These are phyloP conservation scores for Caenorhabditis doughertyi DNA, from an alignment of 2,888 invertebrate genomes.

Conservation along the genomic window DNA sequence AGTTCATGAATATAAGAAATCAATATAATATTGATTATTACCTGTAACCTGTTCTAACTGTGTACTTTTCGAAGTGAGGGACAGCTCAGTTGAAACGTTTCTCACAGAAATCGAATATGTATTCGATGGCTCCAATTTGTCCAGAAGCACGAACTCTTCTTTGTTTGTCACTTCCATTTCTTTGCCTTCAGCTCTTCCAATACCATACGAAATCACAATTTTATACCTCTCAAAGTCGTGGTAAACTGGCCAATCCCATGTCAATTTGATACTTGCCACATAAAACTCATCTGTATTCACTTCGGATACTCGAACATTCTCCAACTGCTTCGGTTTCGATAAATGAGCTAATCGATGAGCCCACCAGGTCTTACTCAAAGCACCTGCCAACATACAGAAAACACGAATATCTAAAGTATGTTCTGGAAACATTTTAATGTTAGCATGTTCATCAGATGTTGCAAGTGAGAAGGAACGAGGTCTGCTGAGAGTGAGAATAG, in stretches of 20 bases:
- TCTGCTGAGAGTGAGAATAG: constrained; percentile 71
- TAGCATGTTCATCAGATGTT: constrained; percentile 66
- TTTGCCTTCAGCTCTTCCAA: constrained; percentile 70
- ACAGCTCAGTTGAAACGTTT: constrained; percentile 78
- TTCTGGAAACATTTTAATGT: constrained; percentile 76
- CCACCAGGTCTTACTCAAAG: constrained; percentile 79
- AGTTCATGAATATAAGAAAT: background rate
- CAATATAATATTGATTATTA: background rate
- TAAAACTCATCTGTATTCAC: constrained; percentile 80
- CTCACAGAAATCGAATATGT: constrained; percentile 75
- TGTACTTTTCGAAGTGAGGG: constrained; percentile 69
- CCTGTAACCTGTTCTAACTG: constrained; percentile 79
- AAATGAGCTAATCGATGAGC: constrained; percentile 78
- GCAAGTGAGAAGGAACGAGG: constrained; percentile 73
- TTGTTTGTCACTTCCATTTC: constrained; percentile 63
- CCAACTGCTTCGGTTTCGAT: constrained; percentile 74
- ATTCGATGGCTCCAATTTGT: constrained; percentile 77
- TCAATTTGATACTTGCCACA: constrained; percentile 74
- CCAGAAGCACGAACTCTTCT: constrained; percentile 70
- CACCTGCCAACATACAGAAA: constrained; percentile 79
- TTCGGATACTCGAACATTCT: constrained; percentile 69
- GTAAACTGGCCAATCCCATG: constrained; percentile 74
- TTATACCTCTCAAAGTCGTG: constrained; percentile 76
- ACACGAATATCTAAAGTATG: constrained; percentile 78
- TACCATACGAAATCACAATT: constrained; percentile 75